A percentile compares a stretch with the other conserved stretches of the same genome.
These are phyloP conservation scores for Apamea monoglypha DNA, from an alignment of 2,888 invertebrate genomes.

Conservation along the genomic window DNA sequence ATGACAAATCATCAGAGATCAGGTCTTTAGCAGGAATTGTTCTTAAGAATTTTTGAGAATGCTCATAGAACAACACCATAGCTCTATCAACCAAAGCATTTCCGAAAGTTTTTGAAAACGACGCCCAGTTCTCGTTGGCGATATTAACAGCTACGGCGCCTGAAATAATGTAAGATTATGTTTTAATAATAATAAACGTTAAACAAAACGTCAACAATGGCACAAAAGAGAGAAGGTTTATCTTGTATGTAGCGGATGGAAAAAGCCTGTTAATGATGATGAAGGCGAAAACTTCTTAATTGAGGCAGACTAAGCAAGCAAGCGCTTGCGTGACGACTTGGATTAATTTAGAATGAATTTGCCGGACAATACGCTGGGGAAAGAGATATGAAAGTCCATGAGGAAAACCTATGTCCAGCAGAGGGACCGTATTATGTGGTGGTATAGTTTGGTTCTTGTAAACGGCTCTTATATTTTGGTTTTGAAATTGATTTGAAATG, in stretches of 20 bases:
- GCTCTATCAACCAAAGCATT: neutral
- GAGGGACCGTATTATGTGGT: too few species aligned
- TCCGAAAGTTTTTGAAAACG: slow-evolving; percentile 28
- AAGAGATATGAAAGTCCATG: neutral
- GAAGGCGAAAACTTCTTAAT: neutral
- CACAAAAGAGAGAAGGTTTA: neutral
- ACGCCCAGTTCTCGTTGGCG: slow-evolving; percentile 58
- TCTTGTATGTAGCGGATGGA: too few species aligned
- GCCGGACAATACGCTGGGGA: neutral
- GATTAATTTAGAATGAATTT: neutral
- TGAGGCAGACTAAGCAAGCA: neutral
- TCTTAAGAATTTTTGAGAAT: slow-evolving; percentile 22
- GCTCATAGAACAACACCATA: slow-evolving; percentile 12
- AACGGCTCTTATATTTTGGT: neutral
- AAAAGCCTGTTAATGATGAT: too few species aligned
- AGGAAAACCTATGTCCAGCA: neutral
- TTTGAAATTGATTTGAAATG: neutral
- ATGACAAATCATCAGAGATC: slow-evolving; percentile 39
- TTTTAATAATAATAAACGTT: neutral
- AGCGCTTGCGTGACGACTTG: neutral
- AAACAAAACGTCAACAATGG: neutral
- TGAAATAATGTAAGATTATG: slow-evolving; percentile 11
- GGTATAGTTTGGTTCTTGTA: too few species aligned
- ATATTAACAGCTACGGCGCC: slow-evolving; percentile 50
- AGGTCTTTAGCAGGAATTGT: slow-evolving; percentile 38